Percentiles rank a stretch among this genome's conserved stretches.
These are phyloP conservation scores for Dinoponera quadriceps DNA, from an alignment of 1,140 invertebrate species.

Conservation along the genomic window DNA sequence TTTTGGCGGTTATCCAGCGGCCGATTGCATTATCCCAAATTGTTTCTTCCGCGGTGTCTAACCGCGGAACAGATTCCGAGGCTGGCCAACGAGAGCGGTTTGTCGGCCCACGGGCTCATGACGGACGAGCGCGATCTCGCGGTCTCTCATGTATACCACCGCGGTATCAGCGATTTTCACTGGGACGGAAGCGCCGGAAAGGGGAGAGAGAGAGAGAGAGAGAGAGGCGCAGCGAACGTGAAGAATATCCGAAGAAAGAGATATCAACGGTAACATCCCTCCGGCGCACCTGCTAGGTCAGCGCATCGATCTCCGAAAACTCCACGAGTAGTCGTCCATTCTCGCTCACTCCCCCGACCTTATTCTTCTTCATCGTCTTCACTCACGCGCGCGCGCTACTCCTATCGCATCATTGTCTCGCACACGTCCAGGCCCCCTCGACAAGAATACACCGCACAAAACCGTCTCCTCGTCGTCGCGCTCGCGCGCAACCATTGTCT, in stretches of 20 bases:
- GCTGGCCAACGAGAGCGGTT: constrained; percentile 1
- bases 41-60: constrained; percentile 49
- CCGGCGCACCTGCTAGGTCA: constrained; percentile 42
- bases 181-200: not conserved
- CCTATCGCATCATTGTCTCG: constrained; percentile 37
- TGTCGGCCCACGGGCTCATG: constrained; percentile 23
- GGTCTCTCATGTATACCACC: not conserved
- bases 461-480: constrained; percentile 14
- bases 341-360: not conserved
- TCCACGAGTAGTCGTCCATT: constrained; percentile 23
- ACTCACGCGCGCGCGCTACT: not conserved
- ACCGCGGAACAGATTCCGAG: constrained; percentile 37
- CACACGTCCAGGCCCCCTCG: constrained; percentile 42
- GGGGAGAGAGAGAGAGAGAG: not conserved
- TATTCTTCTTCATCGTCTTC: constrained; percentile 45
- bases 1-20: constrained; percentile 26
- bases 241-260: constrained; percentile 6
- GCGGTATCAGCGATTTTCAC: constrained; percentile 39
- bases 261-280: constrained; percentile 23
- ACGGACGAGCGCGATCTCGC: constrained; percentile 37
- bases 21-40: constrained; percentile 45
- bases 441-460: constrained; percentile 47
- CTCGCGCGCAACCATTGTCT: constrained; percentile 54
- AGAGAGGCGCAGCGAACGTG: not conserved
- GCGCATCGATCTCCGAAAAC: constrained; percentile 58